phyloP scores from a whole-genome alignment of 2,888 invertebrate genomes.

The Clostera curtula region DNA sequence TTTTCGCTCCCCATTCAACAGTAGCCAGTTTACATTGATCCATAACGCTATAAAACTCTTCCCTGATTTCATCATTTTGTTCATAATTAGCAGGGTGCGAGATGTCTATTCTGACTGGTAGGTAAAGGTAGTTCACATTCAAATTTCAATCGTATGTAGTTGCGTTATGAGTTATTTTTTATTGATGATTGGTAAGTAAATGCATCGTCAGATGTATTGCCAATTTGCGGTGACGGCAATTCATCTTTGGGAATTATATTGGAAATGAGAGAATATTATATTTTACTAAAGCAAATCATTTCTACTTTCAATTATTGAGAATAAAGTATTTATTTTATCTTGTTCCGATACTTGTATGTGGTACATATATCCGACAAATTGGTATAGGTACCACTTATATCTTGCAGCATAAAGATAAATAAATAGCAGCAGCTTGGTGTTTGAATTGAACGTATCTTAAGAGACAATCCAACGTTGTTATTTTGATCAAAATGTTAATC shows the following conservation, averaged over 20 bases:
- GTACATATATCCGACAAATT: too few species aligned
- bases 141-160: constrained; percentile 7
- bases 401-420: too few species aligned
- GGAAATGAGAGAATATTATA: constrained; percentile 46
- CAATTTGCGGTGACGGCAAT: constrained; percentile 58
- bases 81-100: neutral
- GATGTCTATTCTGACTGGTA: constrained; percentile 16
- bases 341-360: too few species aligned
- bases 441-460: too few species aligned
- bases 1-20: constrained; percentile 19
- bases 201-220: constrained; percentile 34
- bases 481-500: too few species aligned
- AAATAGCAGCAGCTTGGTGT: too few species aligned
- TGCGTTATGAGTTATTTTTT: constrained; percentile 15
- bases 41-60: neutral
- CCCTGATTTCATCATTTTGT: neutral
- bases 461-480: too few species aligned
- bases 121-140: too few species aligned
- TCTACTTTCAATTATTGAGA: too few species aligned
- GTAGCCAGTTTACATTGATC: constrained; percentile 20
- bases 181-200: constrained; percentile 16
- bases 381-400: too few species aligned
- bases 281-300: too few species aligned
- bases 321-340: too few species aligned
- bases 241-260: constrained; percentile 53